These are phyloP conservation scores for Physocephala rufipes DNA, from an alignment of 2,888 invertebrate genomes.

Conservation along the genomic window DNA sequence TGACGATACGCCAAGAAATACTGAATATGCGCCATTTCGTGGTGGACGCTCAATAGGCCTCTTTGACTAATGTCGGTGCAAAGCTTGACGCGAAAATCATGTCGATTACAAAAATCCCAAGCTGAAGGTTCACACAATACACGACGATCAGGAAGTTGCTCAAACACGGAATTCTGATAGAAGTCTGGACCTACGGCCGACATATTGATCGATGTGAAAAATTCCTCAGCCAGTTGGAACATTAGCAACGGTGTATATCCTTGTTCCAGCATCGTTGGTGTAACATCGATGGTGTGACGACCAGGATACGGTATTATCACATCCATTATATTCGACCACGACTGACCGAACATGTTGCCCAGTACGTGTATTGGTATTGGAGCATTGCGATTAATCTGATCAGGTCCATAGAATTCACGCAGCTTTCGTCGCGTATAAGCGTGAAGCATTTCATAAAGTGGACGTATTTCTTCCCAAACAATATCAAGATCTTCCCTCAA, in stretches of 20 bases:
- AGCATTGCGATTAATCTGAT: constrained; percentile 80
- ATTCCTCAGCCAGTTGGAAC: constrained; percentile 89
- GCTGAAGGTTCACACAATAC: constrained; percentile 90
- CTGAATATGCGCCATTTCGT: constrained; percentile 91
- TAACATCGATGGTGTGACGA: constrained; percentile 82
- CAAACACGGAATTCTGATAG: constrained; percentile 86
- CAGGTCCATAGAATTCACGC: constrained; percentile 84
- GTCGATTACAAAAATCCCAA: constrained; percentile 92
- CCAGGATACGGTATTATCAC: constrained; percentile 87
- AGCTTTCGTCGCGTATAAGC: constrained; percentile 88
- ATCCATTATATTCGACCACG: constrained; percentile 84
- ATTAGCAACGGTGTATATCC: constrained; percentile 85
- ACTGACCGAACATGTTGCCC: constrained; percentile 92
- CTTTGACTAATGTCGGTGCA: constrained; percentile 87
- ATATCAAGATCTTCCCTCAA: constrained; percentile 82
- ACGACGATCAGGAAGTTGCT: constrained; percentile 79
- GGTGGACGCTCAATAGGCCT: constrained; percentile 86
- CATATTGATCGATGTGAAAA: constrained; percentile 89
- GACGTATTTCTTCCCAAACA: constrained; percentile 85
- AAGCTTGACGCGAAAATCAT: constrained; percentile 89
- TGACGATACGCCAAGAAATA: constrained; percentile 87
- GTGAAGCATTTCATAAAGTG: constrained; percentile 87
- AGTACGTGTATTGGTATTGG: constrained; percentile 86
- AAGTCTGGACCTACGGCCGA: constrained; percentile 86
- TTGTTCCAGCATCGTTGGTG: constrained; percentile 83